Percentiles rank a stretch among this genome's conserved stretches.
Evolutionary conservation across 2,797 vertebrate genomes (phyloP).

Genomic region (Takifugu rubripes): DNA sequence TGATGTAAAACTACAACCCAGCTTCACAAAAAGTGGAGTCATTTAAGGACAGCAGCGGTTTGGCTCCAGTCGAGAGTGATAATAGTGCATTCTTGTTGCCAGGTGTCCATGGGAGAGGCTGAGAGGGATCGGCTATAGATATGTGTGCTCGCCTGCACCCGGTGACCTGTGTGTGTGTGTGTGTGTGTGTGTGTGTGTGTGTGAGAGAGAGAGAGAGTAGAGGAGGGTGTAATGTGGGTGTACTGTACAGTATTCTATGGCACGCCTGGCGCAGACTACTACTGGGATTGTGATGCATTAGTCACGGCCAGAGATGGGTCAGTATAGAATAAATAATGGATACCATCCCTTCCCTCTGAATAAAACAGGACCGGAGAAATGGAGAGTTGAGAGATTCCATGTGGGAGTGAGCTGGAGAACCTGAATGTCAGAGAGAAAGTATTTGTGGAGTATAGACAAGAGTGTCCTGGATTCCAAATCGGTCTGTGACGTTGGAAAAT

Average conservation of each 20-base stretch:
- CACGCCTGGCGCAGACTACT: slow-evolving; percentile 49
- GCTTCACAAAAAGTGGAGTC: slow-evolving; percentile 16
- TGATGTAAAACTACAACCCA: slow-evolving; percentile 7
- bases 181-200: slow-evolving; percentile 16
- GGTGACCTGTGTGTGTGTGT: slow-evolving; percentile 44
- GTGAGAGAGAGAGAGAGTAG: neutral
- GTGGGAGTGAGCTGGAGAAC: slow-evolving; percentile 57
- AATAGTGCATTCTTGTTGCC: slow-evolving; percentile 49
- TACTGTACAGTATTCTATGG: slow-evolving; percentile 54
- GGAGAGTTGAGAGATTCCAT: slow-evolving; percentile 63
- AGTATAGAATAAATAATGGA: slow-evolving; percentile 75
- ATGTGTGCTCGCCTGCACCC: slow-evolving; percentile 56
- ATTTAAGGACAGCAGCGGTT: slow-evolving; percentile 20
- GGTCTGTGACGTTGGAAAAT: slow-evolving; percentile 9
- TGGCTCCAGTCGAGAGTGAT: slow-evolving; percentile 29
- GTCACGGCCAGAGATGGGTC: slow-evolving; percentile 63
- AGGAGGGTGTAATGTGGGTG: slow-evolving; percentile 3
- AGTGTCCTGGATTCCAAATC: slow-evolving; percentile 44
- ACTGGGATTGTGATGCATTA: slow-evolving; percentile 64
- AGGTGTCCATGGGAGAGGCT: slow-evolving; percentile 50
- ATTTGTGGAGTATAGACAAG: slow-evolving; percentile 43
- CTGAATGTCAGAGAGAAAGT: slow-evolving; percentile 46
- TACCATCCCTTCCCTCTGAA: slow-evolving; percentile 70
- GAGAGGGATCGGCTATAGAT: slow-evolving; percentile 50
- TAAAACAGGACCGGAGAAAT: slow-evolving; percentile 73